phyloP scores from a whole-genome alignment of 2,797 vertebrate species.

The Chiroxiphia lanceolata region DNA sequence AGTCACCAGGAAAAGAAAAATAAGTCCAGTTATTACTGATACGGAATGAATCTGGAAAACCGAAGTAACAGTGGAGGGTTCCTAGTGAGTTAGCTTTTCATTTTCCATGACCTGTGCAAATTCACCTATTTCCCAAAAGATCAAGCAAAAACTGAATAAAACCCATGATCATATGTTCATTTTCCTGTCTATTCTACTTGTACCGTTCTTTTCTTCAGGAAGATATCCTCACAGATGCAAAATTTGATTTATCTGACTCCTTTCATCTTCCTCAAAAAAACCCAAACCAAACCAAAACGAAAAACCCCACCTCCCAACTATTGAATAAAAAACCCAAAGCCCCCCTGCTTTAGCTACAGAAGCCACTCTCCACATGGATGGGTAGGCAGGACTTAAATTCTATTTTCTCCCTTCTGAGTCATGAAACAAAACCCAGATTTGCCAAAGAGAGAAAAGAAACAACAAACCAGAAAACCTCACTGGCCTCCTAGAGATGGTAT shows the following conservation, averaged over 20 bases:
- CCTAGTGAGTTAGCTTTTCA: not conserved
- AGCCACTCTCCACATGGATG: not conserved
- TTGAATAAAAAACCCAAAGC: not conserved
- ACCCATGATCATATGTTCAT: rapidly evolving
- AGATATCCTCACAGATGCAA: not conserved
- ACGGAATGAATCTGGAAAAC: not conserved
- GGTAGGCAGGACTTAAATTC: not conserved
- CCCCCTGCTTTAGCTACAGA: not conserved
- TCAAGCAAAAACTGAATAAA: not conserved
- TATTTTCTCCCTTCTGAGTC: not conserved
- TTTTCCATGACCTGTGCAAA: not conserved
- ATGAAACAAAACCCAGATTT: not conserved
- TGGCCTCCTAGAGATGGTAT: not conserved
- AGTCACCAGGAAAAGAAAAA: not conserved
- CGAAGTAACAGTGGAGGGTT: not conserved
- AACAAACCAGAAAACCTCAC: not conserved
- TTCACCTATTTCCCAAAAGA: not conserved
- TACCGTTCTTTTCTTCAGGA: not conserved
- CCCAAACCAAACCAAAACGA: not conserved
- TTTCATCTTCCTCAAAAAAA: not conserved
- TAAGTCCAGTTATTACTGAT: not conserved
- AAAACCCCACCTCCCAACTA: not conserved
- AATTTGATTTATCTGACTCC: not conserved
- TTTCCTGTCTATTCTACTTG: not conserved
- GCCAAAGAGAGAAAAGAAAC: not conserved